Base-by-base conservation (phyloP, 2,113 vertebrate species). In the Scytalopus superciliaris region DNA sequence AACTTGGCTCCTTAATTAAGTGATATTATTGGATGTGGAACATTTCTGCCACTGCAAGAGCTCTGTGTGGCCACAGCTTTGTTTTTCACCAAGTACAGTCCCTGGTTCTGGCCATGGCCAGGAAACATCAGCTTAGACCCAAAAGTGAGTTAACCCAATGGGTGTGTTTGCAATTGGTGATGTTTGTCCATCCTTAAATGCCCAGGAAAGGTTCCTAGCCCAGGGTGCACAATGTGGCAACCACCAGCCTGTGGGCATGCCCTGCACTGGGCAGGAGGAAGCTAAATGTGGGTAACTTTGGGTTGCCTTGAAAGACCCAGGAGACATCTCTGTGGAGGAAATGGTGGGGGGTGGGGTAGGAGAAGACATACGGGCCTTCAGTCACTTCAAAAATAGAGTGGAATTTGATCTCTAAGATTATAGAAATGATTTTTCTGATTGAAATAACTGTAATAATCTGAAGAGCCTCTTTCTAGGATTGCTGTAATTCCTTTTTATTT, bases 211-310 rank as follows among this genome's bases (percentile, higher is more conserved):
- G 24, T 25, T 75, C 63, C 80, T 0, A 89, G 80, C 53, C 39
- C 86, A 25, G 77, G 64, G 19, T 21, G 35, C 28, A 10, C 15
- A 19, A 35, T 2, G 56, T 31, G 30, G 70, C 40, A 67, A 25
- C 30, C 8, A 0, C 22, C 33, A 8, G 63, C 44, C 24, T 9
- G 0, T n/a, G 37, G 77, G 28, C 25, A 56, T 23, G n/a, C 6
- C 37, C 74, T 47, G 72, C 1, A 10, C 64, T 10, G 75, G 64
- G n/a, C 69, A 62, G 73, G 55, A 62, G 28, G 40, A 12, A 16
- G 67, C 8, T 39, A 7, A 52, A 14, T 7, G 0, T 0, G 2
- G 69, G 0, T 47, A 17, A 39, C 2, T 39, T 5, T 1, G 70
- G 73, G 76, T 50, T 1, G 23, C 35, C 79, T 49, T 55, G 9